These are phyloP conservation scores for Nothoprocta perdicaria DNA, from an alignment of 2,113 vertebrate species.

Conservation along the genomic window DNA sequence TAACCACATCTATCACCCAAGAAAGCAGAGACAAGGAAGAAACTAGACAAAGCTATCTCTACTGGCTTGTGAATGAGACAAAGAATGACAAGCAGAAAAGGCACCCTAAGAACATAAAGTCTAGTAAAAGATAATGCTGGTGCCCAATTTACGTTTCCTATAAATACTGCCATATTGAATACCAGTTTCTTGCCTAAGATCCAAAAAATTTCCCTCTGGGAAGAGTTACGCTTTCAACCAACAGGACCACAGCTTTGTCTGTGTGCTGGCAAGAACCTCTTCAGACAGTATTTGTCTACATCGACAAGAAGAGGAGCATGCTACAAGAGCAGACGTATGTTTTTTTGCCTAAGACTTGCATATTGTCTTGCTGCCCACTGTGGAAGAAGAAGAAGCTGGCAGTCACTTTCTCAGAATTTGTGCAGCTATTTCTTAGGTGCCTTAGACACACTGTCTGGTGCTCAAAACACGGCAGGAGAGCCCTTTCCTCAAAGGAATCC, in stretches of 20 bases:
- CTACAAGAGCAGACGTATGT: neutral
- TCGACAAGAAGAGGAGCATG: neutral
- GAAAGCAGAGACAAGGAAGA: neutral
- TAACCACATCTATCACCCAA: conserved; percentile 45
- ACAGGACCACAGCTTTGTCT: neutral
- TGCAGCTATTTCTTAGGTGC: neutral
- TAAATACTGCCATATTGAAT: neutral
- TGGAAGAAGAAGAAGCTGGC: neutral
- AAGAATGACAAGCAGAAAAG: neutral
- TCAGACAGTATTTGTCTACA: neutral
- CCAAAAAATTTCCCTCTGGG: neutral
- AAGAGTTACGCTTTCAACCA: neutral
- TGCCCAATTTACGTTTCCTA: neutral
- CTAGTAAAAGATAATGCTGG: neutral
- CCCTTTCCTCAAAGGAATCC: neutral
- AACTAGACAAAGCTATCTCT: neutral
- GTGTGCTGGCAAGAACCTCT: neutral
- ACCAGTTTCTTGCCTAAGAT: neutral
- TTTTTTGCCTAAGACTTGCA: neutral
- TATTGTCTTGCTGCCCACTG: neutral
- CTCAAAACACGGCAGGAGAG: neutral
- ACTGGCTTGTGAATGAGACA: neutral
- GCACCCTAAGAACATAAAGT: neutral
- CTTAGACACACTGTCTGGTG: neutral
- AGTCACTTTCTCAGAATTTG: neutral